Evolutionary conservation across 2,113 vertebrate species (phyloP).

Genomic region (Platysteira castanea): DNA sequence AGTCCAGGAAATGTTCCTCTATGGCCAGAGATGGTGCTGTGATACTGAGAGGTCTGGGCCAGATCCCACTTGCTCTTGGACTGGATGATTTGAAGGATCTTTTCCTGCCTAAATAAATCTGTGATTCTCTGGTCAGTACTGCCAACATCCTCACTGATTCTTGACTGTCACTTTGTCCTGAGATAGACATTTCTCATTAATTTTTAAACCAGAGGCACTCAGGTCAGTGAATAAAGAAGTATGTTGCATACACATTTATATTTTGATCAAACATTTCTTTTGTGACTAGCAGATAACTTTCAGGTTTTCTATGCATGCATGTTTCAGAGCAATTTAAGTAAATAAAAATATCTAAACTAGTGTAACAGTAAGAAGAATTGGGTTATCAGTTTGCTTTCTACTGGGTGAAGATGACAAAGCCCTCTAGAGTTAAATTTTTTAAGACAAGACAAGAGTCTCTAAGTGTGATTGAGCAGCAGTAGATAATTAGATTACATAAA

Average conservation of each 20-base stretch:
- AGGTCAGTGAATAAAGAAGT: background rate
- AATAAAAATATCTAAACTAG: background rate
- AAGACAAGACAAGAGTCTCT: background rate
- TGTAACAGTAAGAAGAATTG: background rate
- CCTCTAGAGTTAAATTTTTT: background rate
- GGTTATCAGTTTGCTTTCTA: background rate
- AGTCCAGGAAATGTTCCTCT: background rate
- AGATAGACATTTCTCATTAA: accelerated
- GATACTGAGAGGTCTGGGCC: background rate
- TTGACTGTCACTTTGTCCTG: background rate
- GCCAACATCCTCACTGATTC: background rate
- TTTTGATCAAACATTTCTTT: background rate
- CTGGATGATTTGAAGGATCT: background rate
- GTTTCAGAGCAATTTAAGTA: background rate
- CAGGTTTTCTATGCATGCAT: background rate
- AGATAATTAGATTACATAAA: background rate
- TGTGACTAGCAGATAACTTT: background rate
- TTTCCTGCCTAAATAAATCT: background rate
- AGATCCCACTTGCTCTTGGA: background rate
- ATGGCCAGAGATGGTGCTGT: background rate
- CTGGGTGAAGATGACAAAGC: background rate
- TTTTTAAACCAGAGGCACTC: background rate
- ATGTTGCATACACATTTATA: background rate
- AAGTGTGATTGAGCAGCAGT: background rate
- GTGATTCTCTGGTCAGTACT: background rate